A percentile compares a stretch with the other conserved stretches of the same genome.
Conservation (phyloP, 2,113 vertebrate species). For the Brachyhypopomus gauderio region DNA sequence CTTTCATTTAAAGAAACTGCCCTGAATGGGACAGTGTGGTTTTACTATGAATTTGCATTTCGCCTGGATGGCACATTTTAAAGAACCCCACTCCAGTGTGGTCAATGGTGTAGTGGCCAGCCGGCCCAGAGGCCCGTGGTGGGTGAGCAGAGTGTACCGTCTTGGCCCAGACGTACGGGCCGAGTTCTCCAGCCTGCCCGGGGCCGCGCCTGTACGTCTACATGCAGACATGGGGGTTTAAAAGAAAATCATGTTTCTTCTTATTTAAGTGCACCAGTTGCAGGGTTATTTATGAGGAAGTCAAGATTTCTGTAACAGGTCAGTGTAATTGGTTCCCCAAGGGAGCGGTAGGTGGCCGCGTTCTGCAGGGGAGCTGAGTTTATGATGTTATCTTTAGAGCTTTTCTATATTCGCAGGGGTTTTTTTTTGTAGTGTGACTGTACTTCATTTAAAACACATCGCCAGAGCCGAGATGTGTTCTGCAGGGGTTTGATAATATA, state of each 20-base stretch:
- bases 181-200: too few species aligned
- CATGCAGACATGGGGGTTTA: neutral
- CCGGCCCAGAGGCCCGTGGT: too few species aligned
- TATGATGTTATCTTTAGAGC: neutral
- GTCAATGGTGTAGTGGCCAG: constrained; percentile 32
- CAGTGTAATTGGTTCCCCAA: neutral
- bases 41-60: constrained; percentile 28
- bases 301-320: neutral
- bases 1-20: constrained; percentile 36
- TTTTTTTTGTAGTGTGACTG: neutral
- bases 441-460: neutral
- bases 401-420: neutral
- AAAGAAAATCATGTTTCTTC: neutral
- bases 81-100: constrained; percentile 8
- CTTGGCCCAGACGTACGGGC: too few species aligned
- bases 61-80: constrained; percentile 18
- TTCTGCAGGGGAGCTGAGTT: neutral
- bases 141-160: too few species aligned
- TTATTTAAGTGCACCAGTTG: neutral
- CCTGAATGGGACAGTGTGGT: constrained; percentile 19
- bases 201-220: too few species aligned
- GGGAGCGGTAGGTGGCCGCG: neutral
- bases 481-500: neutral
- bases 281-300: neutral
- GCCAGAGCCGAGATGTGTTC: too few species aligned